Evolutionary conservation across 1,140 invertebrate genomes (phyloP), one percentile per base, ranked within the genome.

Genomic region (Pogonomyrmex californicus): DNA sequence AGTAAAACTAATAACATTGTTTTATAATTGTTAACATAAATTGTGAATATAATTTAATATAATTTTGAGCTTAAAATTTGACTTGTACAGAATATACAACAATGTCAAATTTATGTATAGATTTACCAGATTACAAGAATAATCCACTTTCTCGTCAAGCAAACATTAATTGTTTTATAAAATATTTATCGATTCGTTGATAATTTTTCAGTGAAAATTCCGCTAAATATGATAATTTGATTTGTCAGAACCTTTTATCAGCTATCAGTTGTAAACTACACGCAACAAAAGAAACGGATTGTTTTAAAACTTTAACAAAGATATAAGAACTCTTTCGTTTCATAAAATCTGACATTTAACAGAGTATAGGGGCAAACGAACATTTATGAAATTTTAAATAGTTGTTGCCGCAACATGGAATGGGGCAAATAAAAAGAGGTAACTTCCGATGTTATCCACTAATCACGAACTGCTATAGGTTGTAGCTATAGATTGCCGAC

Each of bases 311-410:
- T 41, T 81, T 36, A 17, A 51, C 44, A 33, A 68, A 82, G 41
- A 17, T n/a, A 66, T 65, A 51, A 36, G 23, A 71, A 71, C 38
- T 71, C 51, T 47, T 75, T 75, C 10, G 10, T 33, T 47, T 49
- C 68, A 60, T 47, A 54, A 83, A 83, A 73, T 83, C 79, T 75
- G 87, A 86, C 87, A 54, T 88, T 88, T 88, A 66, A 54, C 63
- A 63, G 51, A 88, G 33, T 38, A 36, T 33, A 36, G 33, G 38
- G 23, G 41, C 9, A 54, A 76, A 62, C 58, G 68, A 60, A 65
- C 60, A 70, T 54, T 89, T 71, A 75, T 89, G 54, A 89, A 89
- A 88, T 47, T 88, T 89, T 89, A 86, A 89, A 10, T 63, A 44
- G 60, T 33, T 23, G 33, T 47, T 70, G 49, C 38, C 58, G 71